Base-by-base conservation (phyloP, 2,113 vertebrate species). In the Brachypteracias leptosomus region DNA sequence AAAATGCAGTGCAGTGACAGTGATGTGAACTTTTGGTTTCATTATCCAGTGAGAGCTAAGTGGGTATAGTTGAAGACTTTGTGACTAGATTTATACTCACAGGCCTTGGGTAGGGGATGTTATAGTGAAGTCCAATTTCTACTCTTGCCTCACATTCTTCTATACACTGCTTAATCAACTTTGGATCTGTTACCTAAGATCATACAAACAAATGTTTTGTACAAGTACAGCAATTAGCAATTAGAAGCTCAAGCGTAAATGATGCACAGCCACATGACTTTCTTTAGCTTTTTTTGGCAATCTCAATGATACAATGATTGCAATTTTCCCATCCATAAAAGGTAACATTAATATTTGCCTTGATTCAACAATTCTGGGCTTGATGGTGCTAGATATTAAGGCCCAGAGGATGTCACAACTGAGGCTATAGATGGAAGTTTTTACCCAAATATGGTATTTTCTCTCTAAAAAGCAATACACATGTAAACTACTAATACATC, bases 61-160 rank as follows among this genome's bases (percentile, higher is more conserved):
- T 1, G 22, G 38, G 24, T 29, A n/a, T 19, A 36, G 54, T 28
- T 74, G 55, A 80, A 89, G 46, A 51, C 16, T 55, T 93, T 55
- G 58, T 55, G 76, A 74, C 11, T 21, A 16, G 49, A 77, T 78
- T 38, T 73, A 83, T 85, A 99, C 99, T 99, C 97, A 99, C 99
- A 47, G 99, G 98, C 93, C 99, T 98, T 0, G 99, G 99, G 94
- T 99, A 99, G 18, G 99, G 99, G 96, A 98, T 99, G 95, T 96
- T 98, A 94, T 99, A 99, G 97, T 99, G 99, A 46, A 99, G 97
- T 94, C 98, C 99, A 7, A 99, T 99, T 97, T 99, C 99, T 97
- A 99, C 98, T 95, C 99, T 98, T 71, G 99, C 99, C 57, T 99
- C 98, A 95, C 99, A 99, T 97, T 99, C 99, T 35, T 98, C 98